Percentiles rank a stretch among this genome's conserved stretches.
Conservation (phyloP, 2,888 invertebrate species). For the Ephialtes manifestator region DNA sequence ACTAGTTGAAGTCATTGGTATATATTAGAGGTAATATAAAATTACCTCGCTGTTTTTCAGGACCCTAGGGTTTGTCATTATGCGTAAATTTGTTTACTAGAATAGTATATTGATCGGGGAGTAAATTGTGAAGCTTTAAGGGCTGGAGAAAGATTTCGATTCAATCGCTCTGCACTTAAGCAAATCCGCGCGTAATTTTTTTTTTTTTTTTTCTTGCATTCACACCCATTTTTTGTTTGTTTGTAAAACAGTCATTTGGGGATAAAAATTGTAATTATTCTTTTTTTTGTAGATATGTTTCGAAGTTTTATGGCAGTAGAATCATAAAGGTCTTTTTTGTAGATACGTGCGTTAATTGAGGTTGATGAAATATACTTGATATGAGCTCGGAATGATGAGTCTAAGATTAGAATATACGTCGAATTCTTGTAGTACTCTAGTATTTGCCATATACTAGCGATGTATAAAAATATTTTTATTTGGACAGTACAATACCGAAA, state of each 20-base stretch:
- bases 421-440: not conserved
- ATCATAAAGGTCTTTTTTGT: not conserved
- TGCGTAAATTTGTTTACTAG: not conserved
- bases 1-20: conserved; percentile 27
- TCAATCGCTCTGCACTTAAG: conserved; percentile 19
- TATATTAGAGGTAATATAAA: conserved; percentile 20
- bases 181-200: not conserved
- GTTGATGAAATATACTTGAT: not conserved
- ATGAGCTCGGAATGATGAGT: not conserved
- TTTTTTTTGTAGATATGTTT: not conserved
- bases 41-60: conserved; percentile 21
- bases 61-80: conserved; percentile 1
- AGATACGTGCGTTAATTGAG: not conserved
- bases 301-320: not conserved
- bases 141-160: conserved; percentile 7
- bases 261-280: not conserved
- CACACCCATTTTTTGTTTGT: not conserved
- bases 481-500: not conserved
- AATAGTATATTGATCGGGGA: not conserved
- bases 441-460: not conserved
- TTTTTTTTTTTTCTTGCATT: conserved; percentile 5
- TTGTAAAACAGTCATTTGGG: too few relatives aligned
- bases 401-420: not conserved
- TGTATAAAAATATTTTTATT: not conserved
- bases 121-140: not conserved